phyloP scores from a whole-genome alignment of 2,888 invertebrate species.

The Heteromurus nitidus region DNA sequence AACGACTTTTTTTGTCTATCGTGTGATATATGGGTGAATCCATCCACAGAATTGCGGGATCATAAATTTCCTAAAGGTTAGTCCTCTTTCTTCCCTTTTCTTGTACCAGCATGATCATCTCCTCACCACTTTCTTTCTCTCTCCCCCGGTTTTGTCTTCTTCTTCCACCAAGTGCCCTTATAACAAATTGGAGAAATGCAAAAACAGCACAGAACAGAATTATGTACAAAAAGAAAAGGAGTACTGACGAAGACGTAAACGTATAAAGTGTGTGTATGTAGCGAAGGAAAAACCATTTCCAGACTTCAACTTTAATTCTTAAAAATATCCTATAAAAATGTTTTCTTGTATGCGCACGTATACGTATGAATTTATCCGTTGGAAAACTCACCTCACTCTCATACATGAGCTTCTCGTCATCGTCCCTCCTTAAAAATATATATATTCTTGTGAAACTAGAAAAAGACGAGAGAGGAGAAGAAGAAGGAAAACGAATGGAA shows the following conservation, averaged over 20 bases:
- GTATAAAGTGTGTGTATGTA: too few species aligned
- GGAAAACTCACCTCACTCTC: background rate
- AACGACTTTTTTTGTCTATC: slow-evolving; percentile 67
- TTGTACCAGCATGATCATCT: slow-evolving; percentile 50
- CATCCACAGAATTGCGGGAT: slow-evolving; percentile 68
- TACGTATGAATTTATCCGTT: slow-evolving; percentile 16
- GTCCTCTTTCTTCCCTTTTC: slow-evolving; percentile 61
- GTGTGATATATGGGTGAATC: slow-evolving; percentile 70
- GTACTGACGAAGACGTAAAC: background rate
- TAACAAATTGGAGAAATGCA: slow-evolving; percentile 20
- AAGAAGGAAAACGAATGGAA: slow-evolving; percentile 16
- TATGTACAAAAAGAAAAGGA: background rate
- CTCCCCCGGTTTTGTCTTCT: background rate
- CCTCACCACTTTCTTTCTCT: slow-evolving; percentile 26
- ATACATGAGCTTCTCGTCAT: background rate
- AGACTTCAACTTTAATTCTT: slow-evolving; percentile 36
- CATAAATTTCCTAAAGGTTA: slow-evolving; percentile 71
- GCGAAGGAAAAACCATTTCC: too few species aligned
- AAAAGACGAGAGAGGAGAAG: background rate
- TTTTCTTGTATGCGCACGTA: background rate
- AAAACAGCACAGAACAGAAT: background rate
- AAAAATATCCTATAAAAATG: slow-evolving; percentile 35
- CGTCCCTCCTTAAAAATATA: background rate
- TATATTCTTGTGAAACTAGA: slow-evolving; percentile 18
- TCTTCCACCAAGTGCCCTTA: background rate